Conservation (phyloP, 2,797 vertebrate genomes). For the Phoebastria nigripes region DNA sequence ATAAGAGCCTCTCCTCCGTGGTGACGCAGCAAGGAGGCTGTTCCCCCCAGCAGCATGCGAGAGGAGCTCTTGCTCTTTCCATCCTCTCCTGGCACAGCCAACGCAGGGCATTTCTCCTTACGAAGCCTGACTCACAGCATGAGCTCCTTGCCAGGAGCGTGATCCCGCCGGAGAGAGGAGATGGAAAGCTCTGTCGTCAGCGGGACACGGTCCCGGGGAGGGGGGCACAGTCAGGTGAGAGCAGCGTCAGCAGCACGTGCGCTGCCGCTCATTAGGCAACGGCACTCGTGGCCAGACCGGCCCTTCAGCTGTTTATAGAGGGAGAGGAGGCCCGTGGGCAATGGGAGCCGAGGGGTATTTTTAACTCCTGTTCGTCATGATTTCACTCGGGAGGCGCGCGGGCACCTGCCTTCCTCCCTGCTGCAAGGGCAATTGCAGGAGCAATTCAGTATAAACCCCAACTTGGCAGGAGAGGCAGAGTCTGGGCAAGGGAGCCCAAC, state of each 20-base stretch:
- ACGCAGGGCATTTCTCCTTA: fast-evolving
- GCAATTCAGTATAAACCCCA: fast-evolving
- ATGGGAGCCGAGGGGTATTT: background rate
- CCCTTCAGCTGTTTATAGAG: background rate
- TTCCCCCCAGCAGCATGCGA: fast-evolving
- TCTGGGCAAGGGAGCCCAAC: background rate
- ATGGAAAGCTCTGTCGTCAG: background rate
- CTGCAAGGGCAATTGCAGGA: fast-evolving
- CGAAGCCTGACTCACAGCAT: fast-evolving
- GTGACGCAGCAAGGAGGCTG: fast-evolving
- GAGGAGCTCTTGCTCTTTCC: background rate
- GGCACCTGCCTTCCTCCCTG: background rate
- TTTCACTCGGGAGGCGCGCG: fast-evolving
- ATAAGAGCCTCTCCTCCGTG: background rate
- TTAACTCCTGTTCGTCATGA: background rate
- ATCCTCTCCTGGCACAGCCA: background rate
- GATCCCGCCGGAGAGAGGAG: background rate
- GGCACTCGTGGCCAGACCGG: fast-evolving
- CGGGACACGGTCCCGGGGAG: fast-evolving
- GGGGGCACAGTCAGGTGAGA: background rate
- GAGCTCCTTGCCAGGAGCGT: background rate
- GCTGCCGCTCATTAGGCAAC: fast-evolving
- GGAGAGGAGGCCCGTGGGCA: background rate
- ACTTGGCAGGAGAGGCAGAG: background rate
- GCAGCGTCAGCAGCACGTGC: background rate